Evolutionary conservation across 1,140 invertebrate genomes (phyloP).

Genomic region (Amyelois transitella): DNA sequence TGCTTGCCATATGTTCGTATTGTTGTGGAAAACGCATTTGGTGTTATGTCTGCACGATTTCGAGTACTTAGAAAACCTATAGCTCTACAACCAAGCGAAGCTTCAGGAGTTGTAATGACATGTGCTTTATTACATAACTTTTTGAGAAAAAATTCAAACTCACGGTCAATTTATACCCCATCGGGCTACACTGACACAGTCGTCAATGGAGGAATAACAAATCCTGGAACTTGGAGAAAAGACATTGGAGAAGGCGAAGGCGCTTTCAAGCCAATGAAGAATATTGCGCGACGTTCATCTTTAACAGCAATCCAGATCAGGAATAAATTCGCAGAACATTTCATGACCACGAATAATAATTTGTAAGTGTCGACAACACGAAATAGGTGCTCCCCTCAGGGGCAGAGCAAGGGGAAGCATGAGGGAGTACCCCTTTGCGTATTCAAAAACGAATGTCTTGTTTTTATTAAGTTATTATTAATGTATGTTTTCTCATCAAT

Average conservation of each 20-base stretch:
- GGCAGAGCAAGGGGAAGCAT: too few relatives aligned
- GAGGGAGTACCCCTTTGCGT: too few relatives aligned
- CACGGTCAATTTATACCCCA: constrained; percentile 13
- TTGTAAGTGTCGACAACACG: neutral
- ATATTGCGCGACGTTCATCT: neutral
- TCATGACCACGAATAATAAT: neutral
- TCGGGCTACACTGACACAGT: constrained; percentile 4
- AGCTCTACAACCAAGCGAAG: neutral
- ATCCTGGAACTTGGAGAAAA: neutral
- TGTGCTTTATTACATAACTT: constrained; percentile 28
- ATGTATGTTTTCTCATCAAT: too few relatives aligned
- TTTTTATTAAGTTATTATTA: too few relatives aligned
- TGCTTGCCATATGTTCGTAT: constrained; percentile 11
- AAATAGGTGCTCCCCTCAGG: neutral
- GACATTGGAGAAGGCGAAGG: neutral
- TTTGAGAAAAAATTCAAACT: constrained; percentile 13
- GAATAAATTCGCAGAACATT: neutral
- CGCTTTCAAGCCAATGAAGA: neutral
- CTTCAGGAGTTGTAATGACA: too few relatives aligned
- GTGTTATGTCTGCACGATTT: constrained; percentile 58
- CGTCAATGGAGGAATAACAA: constrained; percentile 4
- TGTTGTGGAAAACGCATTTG: constrained; percentile 72
- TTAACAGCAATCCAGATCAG: neutral
- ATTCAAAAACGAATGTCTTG: too few relatives aligned
- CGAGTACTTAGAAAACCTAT: constrained; percentile 9